A percentile compares a stretch with the other conserved stretches of the same genome.
Conservation (phyloP, 2,797 vertebrate genomes). For the Nannoperca australis region DNA sequence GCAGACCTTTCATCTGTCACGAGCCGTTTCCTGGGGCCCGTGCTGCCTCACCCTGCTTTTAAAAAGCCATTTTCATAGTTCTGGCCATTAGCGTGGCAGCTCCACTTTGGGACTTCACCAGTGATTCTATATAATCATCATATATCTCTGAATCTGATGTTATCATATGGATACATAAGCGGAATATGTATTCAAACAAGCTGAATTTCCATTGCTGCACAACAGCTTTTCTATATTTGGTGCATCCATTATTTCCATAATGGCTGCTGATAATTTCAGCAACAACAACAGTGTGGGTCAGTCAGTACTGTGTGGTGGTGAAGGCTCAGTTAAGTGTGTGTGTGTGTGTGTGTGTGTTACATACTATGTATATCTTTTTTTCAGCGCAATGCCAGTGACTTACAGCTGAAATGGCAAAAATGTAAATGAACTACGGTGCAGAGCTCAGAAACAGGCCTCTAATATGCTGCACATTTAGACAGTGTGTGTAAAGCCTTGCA, state of each 20-base stretch:
- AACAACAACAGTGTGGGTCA: background rate
- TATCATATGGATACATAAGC: background rate
- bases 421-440: background rate
- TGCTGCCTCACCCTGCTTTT: slow-evolving; percentile 10
- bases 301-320: background rate
- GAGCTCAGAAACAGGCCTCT: background rate
- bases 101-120: background rate
- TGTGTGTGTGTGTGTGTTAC: slow-evolving; percentile 19
- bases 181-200: background rate
- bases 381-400: background rate
- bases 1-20: slow-evolving; percentile 48
- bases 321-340: slow-evolving; percentile 16
- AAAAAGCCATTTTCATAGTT: slow-evolving; percentile 23
- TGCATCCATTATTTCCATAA: background rate
- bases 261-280: background rate
- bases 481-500: slow-evolving; percentile 2
- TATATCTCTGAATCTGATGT: background rate
- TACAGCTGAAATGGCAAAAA: slow-evolving; percentile 10
- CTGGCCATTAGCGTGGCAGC: slow-evolving; percentile 13
- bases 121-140: slow-evolving; percentile 4
- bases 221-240: background rate
- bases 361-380: background rate
- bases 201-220: background rate
- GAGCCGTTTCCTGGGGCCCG: background rate
- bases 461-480: slow-evolving; percentile 1